Conservation (phyloP, 2,888 invertebrate genomes). For the Nemotelus pantherinus region DNA sequence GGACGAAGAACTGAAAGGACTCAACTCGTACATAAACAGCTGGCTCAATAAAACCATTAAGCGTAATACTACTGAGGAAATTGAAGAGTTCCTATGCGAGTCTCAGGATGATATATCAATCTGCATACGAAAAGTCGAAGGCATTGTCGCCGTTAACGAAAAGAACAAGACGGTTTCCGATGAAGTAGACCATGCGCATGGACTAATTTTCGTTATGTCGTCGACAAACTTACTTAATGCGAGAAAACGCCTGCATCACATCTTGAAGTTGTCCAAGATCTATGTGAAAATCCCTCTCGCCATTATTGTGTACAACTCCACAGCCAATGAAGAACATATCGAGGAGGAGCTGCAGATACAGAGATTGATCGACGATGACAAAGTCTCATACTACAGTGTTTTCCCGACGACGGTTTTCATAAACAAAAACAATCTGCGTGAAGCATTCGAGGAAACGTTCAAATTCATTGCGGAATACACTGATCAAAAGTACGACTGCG, state of each 20-base stretch:
- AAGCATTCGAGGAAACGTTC: conserved; percentile 64
- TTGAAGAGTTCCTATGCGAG: conserved; percentile 55
- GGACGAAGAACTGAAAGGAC: conserved; percentile 56
- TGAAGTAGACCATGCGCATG: conserved; percentile 58
- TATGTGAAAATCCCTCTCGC: conserved; percentile 57
- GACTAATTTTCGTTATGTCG: conserved; percentile 58
- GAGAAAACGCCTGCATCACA: conserved; percentile 55
- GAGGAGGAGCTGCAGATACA: conserved; percentile 53
- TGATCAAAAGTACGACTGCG: conserved; percentile 67
- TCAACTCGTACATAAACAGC: conserved; percentile 58
- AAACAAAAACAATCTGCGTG: conserved; percentile 25
- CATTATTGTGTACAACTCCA: conserved; percentile 56
- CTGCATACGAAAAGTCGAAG: conserved; percentile 60
- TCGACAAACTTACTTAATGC: conserved; percentile 52
- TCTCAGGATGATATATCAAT: conserved; percentile 57
- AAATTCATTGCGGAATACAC: conserved; percentile 68
- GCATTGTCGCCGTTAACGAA: conserved; percentile 58
- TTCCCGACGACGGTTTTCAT: conserved; percentile 31
- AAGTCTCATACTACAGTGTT: conserved; percentile 61
- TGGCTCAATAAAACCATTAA: conserved; percentile 53
- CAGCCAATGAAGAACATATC: conserved; percentile 46
- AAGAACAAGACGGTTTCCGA: conserved; percentile 51
- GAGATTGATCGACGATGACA: conserved; percentile 62
- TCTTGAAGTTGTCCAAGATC: conserved; percentile 54
- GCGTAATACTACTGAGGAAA: background rate